Base-by-base conservation (phyloP, 2,113 vertebrate genomes). In the Elachura formosa region DNA sequence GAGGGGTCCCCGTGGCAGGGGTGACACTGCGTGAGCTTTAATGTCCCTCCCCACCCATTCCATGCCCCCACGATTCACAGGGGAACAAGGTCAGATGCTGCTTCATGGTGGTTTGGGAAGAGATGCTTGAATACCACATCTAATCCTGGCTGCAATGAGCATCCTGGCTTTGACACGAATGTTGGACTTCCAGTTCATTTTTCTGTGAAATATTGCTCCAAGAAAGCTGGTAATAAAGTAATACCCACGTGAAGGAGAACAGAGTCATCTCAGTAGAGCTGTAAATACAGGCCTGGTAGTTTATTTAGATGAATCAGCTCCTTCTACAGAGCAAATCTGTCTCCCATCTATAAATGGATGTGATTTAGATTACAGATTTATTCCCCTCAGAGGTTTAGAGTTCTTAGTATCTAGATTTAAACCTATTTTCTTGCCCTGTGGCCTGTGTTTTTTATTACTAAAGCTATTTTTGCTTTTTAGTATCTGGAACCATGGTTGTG, bases 241-340 rank as follows among this genome's bases (percentile, higher is more conserved):
- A 79, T 72, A 43, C 20, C 66, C 22, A 5, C 7, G 17, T 82
- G 61, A 56, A 67, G 41, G 48, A 81, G 77, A 93, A 86, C 41
- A 93, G 73, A 89, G 68, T 36, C 16, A 59, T 89, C 52, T 87
- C 52, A 55, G 84, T 14, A 75, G 79, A 87, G 49, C 62, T 87
- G 92, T 79, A 89, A 94, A 93, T 64, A 56, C 67, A 76, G 56
- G 63, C 54, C 78, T 91, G 54, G 58, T 72, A 43, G 55, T 72
- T 55, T 90, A 17, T 83, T 93, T 66, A 89, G 92, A 87, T 94
- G 87, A 94, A 84, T 75, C 82, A 89, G 87, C 77, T 71, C 77
- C 92, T 91, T 89, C 52, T 34, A 54, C 8, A 69, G 75, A 85
- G 75, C 54, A 54, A 46, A 83, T 84, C 69, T 94, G 86, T 73